phyloP scores from a whole-genome alignment of 92 coral and sea anemone genomes.

The Siderastrea siderea region DNA sequence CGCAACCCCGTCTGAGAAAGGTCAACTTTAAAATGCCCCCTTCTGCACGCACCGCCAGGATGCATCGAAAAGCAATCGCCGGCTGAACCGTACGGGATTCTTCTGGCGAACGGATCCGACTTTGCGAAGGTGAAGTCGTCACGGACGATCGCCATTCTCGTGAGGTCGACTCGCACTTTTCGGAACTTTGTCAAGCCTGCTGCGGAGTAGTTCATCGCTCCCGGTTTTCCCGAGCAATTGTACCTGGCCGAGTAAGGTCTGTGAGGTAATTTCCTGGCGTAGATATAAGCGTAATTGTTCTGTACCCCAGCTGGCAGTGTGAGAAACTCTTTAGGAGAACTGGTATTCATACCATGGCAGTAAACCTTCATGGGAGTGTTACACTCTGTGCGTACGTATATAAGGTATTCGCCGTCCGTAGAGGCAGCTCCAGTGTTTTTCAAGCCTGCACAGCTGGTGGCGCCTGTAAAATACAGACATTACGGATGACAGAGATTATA shows the following conservation, averaged over 20 bases:
- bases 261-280: conserved; percentile 78
- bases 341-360: conserved; percentile 95
- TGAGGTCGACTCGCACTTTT: conserved; percentile 86
- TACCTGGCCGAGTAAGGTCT: conserved; percentile 83
- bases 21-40: conserved; percentile 94
- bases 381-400: conserved; percentile 86
- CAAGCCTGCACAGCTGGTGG: conserved; percentile 88
- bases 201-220: conserved; percentile 45
- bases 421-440: conserved; percentile 81
- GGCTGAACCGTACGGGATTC: conserved; percentile 88
- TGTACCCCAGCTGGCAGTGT: conserved; percentile 86
- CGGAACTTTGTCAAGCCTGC: conserved; percentile 89
- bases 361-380: conserved; percentile 88
- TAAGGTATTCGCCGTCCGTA: conserved; percentile 90
- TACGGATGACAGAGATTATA: no score
- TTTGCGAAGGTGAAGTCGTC: conserved; percentile 90
- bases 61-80: conserved; percentile 99
- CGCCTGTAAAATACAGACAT: conserved; percentile 61
- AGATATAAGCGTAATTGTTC: conserved; percentile 93
- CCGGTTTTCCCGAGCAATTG: conserved; percentile 81
- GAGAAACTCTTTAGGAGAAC: conserved; percentile 84
- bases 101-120: conserved; percentile 80
- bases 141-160: conserved; percentile 79
- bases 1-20: conserved; percentile 88
- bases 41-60: conserved; percentile 80